Evolutionary conservation across 2,888 invertebrate genomes (phyloP), one percentile per base, ranked within the genome.

Genomic region (Perithous albicinctus): DNA sequence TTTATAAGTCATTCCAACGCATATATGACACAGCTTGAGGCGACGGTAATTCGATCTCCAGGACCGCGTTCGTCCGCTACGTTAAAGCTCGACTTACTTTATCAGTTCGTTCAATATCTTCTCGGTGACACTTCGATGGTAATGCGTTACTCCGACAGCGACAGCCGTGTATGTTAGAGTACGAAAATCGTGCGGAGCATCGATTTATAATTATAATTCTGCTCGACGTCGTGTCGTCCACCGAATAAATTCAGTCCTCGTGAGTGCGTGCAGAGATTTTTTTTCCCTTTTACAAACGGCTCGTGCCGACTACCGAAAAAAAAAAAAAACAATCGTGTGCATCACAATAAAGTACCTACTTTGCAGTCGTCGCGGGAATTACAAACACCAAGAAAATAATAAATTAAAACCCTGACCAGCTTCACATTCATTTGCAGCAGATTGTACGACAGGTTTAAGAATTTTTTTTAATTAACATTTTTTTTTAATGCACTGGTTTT

Each of bases 121-220:
- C 46, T 20, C 18, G 35, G 64, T 56, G 75, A 54, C 59, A 41
- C 59, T 23, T 35, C 43, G 70, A 48, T 76, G 32, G 61, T 56
- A 38, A 43, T 54, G 29, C 41, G 48, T 10, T 12, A 26, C 48
- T 10, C 18, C 35, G 8, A 7, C 15, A 4, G 69, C 23, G 29
- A 43, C 43, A 32, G 54, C 48, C 59, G 56, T n/a, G 35, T 7
- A 12, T n/a, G 46, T 70, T 48, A 32, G 61, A 66, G 12, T 0
- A 35, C 8, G 66, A 18, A 66, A 66, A 56, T 66, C 64, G 23
- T 20, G 23, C 41, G 7, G 20, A 15, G 23, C 38, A 38, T 51
- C 48, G 59, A 74, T 79, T 74, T n/a, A n/a, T n/a, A 41, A 76
- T 72, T 72, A 41, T 4, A 41, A 72, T 35, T 70, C 59, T 72